Base-by-base conservation (phyloP, 2,113 vertebrate species). In the Cepphus grylle region DNA sequence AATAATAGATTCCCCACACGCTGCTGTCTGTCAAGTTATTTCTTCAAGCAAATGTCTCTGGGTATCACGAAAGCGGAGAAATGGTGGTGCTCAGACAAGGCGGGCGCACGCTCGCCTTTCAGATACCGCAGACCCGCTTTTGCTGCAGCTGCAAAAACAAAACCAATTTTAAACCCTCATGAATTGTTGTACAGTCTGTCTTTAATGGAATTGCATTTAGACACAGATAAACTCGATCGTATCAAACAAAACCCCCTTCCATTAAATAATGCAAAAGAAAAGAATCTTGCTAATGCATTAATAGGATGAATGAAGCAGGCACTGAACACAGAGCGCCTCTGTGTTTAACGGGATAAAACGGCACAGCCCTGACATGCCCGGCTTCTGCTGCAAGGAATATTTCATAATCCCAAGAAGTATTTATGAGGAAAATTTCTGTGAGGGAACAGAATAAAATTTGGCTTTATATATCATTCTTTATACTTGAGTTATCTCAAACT, bases 401-500 rank as follows among this genome's bases (percentile, higher is more conserved):
- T 96, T 97, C 84, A 83, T 93, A 78, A 70, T 40, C 95, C 88
- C 14, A 7, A 71, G 83, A 77, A 96, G 76, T 93, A 96, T 97
- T 98, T 96, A 96, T 92, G 93, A 95, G 84, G 78, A 82, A 85
- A 97, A 97, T 94, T 81, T 95, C 93, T 66, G 79, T 45, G 94
- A 96, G 63, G 77, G 90, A 81, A 76, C 9, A 56, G 94, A 97
- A 95, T 90, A 94, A 95, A 97, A 97, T 81, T 83, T 87, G 69
- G 55, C 93, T 97, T 98, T 92, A 93, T 93, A 47, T 6, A 40
- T 91, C 88, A 93, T 84, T 85, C 88, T 97, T 97, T 88, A 43
- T 81, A 52, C 21, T 40, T 36, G 30, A 71, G 85, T 56, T 81
- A 43, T 86, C 82, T 88, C 90, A 69, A 47, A 40, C 85, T 65